phyloP scores from a whole-genome alignment of 2,113 vertebrate species.

The Macrotis lagotis region DNA sequence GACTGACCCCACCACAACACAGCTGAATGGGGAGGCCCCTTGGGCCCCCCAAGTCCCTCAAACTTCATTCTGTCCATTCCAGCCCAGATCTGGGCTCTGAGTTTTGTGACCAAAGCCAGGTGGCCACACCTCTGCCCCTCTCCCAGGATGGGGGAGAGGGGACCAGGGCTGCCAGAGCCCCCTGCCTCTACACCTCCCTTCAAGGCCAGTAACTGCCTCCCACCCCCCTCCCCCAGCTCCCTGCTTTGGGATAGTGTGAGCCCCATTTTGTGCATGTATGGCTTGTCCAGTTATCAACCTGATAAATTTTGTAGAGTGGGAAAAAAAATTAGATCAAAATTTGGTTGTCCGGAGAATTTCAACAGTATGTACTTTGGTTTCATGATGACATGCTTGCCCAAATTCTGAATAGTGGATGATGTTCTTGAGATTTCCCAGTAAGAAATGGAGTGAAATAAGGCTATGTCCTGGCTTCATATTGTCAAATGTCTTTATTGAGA shows the following conservation, averaged over 20 bases:
- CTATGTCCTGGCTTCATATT: too few relatives aligned
- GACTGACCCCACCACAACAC: slow-evolving; percentile 38
- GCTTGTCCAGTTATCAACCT: slow-evolving; percentile 89
- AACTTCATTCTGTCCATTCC: slow-evolving; percentile 40
- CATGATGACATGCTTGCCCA: too few relatives aligned
- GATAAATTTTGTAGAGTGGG: slow-evolving; percentile 87
- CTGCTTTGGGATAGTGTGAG: slow-evolving; percentile 88
- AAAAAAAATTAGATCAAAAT: too few relatives aligned
- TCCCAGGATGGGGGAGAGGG: slow-evolving; percentile 65
- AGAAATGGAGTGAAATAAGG: too few relatives aligned
- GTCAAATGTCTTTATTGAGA: too few relatives aligned
- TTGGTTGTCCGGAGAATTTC: too few relatives aligned
- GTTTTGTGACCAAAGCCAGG: slow-evolving; percentile 77
- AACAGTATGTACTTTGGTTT: too few relatives aligned
- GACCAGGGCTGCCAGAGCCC: slow-evolving; percentile 49
- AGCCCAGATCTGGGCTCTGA: slow-evolving; percentile 64
- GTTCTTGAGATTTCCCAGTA: too few relatives aligned
- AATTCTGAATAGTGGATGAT: too few relatives aligned
- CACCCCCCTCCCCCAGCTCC: slow-evolving; percentile 56
- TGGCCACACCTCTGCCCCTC: slow-evolving; percentile 55
- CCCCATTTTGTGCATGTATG: slow-evolving; percentile 91
- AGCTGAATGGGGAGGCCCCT: slow-evolving; percentile 47
- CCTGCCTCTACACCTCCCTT: slow-evolving; percentile 53
- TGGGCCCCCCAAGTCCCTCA: slow-evolving; percentile 44
- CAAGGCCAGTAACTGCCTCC: slow-evolving; percentile 64